Evolutionary conservation across 2,888 invertebrate genomes (phyloP), one percentile per base, ranked within the genome.

Genomic region (Boloria selene): DNA sequence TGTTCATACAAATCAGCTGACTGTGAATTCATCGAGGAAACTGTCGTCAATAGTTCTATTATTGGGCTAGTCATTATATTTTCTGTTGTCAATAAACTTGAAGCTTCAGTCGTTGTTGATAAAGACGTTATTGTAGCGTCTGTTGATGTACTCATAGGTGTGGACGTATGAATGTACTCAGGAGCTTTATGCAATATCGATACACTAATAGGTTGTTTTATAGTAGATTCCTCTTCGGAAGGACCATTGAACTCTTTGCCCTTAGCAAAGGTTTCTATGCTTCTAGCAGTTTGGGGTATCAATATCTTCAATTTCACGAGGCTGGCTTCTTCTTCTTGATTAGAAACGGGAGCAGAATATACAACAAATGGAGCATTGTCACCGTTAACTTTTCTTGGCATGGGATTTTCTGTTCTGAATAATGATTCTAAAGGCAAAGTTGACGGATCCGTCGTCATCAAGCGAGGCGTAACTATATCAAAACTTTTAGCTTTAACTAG

Each of bases 381-480:
- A 45, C 79, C 75, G 63, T 69, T 77, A 2, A 81, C 71, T 79
- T 85, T 85, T 67, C 79, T 82, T 4, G 83, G 82, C 69, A 80
- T 67, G 0, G 93, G 90, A 60, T 85, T 87, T 77, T 93, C 87
- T 64, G 93, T 93, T 79, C 94, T 93, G 75, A 96, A 96, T 10
- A 96, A 83, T 2, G 93, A 95, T 85, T 96, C 95, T 70, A 96
- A 81, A 13, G 95, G 86, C 70, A 96, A 93, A 0, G 95, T 95
- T 0, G 95, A 95, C 1, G 94, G 93, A 80, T 95, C 94, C 10
- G 84, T 88, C 0, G 79, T 71, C 77, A 84, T 81, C 2, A 83
- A 79, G 49, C 87, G 85, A 13, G 88, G 89, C 5, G 91, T 90
- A 1, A 89, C 81, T 49, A 87, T 78, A 71, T 93, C 90, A 67